phyloP scores from a whole-genome alignment of 2,113 vertebrate species.

The Callithrix jacchus region DNA sequence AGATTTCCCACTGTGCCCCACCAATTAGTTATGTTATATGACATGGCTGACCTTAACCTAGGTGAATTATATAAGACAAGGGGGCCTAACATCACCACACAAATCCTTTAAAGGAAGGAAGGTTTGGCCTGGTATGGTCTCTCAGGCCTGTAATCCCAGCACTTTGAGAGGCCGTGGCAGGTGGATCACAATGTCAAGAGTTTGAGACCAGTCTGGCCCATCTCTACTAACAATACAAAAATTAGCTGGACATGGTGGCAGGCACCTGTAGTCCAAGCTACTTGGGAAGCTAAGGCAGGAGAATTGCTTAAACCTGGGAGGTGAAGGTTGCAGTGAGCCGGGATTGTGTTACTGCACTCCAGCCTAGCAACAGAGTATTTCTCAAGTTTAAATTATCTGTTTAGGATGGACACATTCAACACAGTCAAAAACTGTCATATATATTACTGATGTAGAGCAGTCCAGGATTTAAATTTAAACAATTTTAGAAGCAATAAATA shows the following conservation, averaged over 20 bases:
- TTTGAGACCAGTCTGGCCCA: too few relatives aligned
- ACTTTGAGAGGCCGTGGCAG: too few relatives aligned
- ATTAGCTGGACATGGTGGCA: fast-evolving
- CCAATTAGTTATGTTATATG: not conserved
- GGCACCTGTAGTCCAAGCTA: too few relatives aligned
- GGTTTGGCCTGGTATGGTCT: fast-evolving
- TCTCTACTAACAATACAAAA: too few relatives aligned
- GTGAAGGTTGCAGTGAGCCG: too few relatives aligned
- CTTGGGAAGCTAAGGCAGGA: too few relatives aligned
- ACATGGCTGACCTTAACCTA: not conserved
- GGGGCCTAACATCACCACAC: not conserved
- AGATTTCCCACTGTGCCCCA: fast-evolving
- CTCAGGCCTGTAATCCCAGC: too few relatives aligned
- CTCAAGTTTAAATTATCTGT: constrained; percentile 13
- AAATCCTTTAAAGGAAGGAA: not conserved
- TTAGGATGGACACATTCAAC: not conserved
- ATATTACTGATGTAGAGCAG: not conserved
- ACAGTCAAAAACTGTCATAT: not conserved
- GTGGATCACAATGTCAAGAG: too few relatives aligned
- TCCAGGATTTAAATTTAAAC: not conserved
- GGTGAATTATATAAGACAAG: not conserved
- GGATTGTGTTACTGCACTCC: too few relatives aligned
- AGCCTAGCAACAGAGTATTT: too few relatives aligned
- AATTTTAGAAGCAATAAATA: not conserved
- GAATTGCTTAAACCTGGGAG: too few relatives aligned